Base-by-base conservation (phyloP, 2,797 vertebrate genomes). In the Macropodus opercularis region DNA sequence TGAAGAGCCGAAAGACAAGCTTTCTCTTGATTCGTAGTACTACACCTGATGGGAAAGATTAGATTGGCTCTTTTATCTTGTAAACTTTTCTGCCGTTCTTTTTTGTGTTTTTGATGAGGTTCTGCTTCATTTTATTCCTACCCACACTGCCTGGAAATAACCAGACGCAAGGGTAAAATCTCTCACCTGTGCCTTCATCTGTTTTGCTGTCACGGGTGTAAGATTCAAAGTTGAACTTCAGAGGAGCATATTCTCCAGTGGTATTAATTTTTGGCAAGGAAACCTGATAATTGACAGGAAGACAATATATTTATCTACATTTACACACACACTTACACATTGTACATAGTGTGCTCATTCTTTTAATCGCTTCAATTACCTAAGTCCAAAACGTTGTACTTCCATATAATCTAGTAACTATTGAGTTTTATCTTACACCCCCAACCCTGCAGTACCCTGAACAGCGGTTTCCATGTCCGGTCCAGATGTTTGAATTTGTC, bases 381-480 rank as follows among this genome's bases (percentile, higher is more conserved):
- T 42, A 4, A 24, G 23, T 36, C 13, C 36, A 6, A 26, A 15
- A 4, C 1, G 4, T 18, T 39, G 18, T n/a, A 23, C 23, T 43
- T 14, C 5, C 15, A 10, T 19, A 14, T 4, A 13, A 14, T 18
- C 7, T 10, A 46, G 26, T 11, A 17, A 27, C 27, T 61, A 6
- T 5, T 18, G 5, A 19, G 6, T 31, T 72, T 53, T n/a, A 24
- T 40, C 53, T 61, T 35, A 27, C 24, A 34, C 2, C 17, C 24
- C 1, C 8, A 31, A 24, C 24, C 34, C 44, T 17, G 29, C 34
- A 53, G 8, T 91, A 97, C 97, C 93, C 72, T 93, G 68, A 92
- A 67, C 15, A 96, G 72, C 42, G 97, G 96, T 78, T 93, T 96
- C 96, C 97, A 99, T 54, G 79, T 82, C 27, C 93, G 86, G 81